Base-by-base conservation (phyloP, 2,888 invertebrate species). In the Cataglyphis cursor region DNA sequence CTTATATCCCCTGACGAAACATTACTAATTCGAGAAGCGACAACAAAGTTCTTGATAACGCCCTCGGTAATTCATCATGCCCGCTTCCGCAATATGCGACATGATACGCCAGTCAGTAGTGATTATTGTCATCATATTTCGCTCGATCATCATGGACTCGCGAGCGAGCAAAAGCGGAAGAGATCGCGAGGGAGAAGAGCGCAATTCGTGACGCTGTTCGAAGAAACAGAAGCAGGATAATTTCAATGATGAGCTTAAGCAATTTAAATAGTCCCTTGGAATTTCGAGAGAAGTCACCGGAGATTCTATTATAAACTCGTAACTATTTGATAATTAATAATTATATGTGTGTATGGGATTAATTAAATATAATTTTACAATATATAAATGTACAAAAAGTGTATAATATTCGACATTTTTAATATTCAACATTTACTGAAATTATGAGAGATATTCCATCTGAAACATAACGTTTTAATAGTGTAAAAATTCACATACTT, bases 21-120 rank as follows among this genome's bases (percentile, higher is more conserved):
- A 61, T 62, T 38, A 82, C 44, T 83, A 85, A 87, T 86, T 82
- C 74, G 54, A 83, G 57, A 86, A 68, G 54, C 72, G 74, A 74
- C 81, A 72, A 51, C 61, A 54, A 78, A 84, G 84, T 88, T 87
- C 85, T 75, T 84, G 85, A 81, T 85, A 81, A 83, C 84, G 82
- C 83, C 86, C 61, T 85, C 48, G 78, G 66, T 84, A 83, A 88
- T 82, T 75, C 80, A 80, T 89, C 84, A 73, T 73, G 72, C 41
- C 72, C 82, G 62, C 54, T 73, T 73, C 48, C 72, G 76, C 75
- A 74, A 64, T 64, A 66, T 38, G 81, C 78, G 57, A 87, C 68
- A 73, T 78, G 66, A 70, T 72, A 87, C 65, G 41, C 80, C 64
- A 48, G 80, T 31, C 54, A 75, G 81, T 85, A 85, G 84, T 89